phyloP scores from a whole-genome alignment of 2,888 invertebrate species.

The Seira musarum region DNA sequence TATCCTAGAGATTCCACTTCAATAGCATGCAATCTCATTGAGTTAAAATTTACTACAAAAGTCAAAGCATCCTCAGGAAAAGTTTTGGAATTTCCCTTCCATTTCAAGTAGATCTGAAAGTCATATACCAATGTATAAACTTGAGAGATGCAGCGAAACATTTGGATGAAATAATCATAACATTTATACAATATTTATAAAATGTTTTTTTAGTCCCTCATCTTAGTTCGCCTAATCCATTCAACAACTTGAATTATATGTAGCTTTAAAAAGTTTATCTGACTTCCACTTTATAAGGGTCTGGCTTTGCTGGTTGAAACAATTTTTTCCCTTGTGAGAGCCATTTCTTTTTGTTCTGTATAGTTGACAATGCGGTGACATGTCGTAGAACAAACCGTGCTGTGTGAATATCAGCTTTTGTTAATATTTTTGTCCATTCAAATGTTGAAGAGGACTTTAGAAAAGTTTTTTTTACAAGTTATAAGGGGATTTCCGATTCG shows the following conservation, averaged over 20 bases:
- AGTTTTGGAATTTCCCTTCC: too few relatives aligned
- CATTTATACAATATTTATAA: slow-evolving; percentile 54
- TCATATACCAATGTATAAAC: too few relatives aligned
- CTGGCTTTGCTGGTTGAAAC: too few relatives aligned
- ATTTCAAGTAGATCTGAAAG: too few relatives aligned
- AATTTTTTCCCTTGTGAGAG: neutral
- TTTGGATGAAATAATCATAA: slow-evolving; percentile 36
- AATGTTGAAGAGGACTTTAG: neutral
- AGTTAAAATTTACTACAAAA: too few relatives aligned
- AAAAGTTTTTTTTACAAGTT: neutral
- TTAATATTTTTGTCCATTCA: slow-evolving; percentile 6
- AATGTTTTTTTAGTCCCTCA: slow-evolving; percentile 25
- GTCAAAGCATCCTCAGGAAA: too few relatives aligned
- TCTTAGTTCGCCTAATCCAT: too few relatives aligned
- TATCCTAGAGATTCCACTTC: too few relatives aligned
- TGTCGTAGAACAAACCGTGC: neutral
- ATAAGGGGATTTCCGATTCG: neutral
- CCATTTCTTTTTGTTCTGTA: neutral
- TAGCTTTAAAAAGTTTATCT: too few relatives aligned
- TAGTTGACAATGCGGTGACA: neutral
- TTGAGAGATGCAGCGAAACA: neutral
- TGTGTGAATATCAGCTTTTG: neutral
- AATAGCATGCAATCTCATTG: too few relatives aligned
- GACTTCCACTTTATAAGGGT: too few relatives aligned
- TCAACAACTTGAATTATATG: too few relatives aligned